Evolutionary conservation across 2,113 vertebrate species (phyloP), one percentile per base, ranked within the genome.

Genomic region (Fulica atra): DNA sequence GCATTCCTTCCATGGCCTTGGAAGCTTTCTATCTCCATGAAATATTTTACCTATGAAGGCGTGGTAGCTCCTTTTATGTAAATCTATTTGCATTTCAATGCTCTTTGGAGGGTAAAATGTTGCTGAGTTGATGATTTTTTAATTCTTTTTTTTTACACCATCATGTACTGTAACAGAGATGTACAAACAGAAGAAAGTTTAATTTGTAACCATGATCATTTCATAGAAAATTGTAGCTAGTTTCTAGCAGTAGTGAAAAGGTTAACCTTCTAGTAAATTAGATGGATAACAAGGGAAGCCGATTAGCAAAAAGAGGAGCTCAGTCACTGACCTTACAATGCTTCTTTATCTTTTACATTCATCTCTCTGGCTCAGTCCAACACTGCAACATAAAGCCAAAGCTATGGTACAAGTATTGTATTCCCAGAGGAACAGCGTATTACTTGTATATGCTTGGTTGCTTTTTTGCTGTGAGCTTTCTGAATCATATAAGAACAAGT

Each of bases 321-420:
- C 81, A 76, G 87, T 87, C 84, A 92, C 80, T 95, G 96, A 95
- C 92, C 96, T 89, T 91, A 96, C 88, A 92, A 89, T 89, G 92
- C 86, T 92, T 85, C 70, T 84, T 97, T 97, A 96, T 96, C 95
- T 96, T 83, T 87, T 87, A 89, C 92, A 97, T 96, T 96, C 92
- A 93, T 95, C 83, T 96, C 61, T 83, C 73, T 85, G 78, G 83
- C 93, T 91, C 50, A 36, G 84, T 85, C 94, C 73, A 51, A 65
- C 89, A 48, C 86, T 85, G 66, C 31, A 73, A 91, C 89, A 93
- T 96, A 96, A 96, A 94, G 91, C 89, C 94, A 70, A 65, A 90
- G 77, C 96, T 95, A 95, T 73, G 88, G 70, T 77, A 80, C 95
- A 94, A 93, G 92, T 82, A 95, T 92, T 97, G 91, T 95, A 65